These are phyloP conservation scores for Hylomyscus alleni DNA, from an alignment of 2,797 vertebrate species.

Conservation along the genomic window DNA sequence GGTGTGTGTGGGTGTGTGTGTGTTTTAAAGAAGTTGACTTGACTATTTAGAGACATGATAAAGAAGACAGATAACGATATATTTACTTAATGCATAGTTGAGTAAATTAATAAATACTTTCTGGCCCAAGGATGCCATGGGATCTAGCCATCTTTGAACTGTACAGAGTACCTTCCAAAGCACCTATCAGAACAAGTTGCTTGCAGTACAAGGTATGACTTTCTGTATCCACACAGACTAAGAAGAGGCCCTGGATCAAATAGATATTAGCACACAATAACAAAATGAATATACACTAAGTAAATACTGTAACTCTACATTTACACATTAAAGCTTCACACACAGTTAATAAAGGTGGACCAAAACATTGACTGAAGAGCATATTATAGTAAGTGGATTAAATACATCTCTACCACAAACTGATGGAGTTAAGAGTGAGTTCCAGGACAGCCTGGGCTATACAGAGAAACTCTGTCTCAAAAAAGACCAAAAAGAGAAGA, in stretches of 20 bases:
- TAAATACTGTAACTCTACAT: neutral
- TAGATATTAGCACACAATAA: neutral
- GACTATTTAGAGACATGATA: neutral
- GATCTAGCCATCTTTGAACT: neutral
- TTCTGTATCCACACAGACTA: neutral
- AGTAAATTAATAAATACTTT: no score
- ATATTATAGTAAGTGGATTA: neutral
- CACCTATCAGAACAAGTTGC: neutral
- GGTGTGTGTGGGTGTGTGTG: neutral
- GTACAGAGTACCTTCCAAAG: neutral
- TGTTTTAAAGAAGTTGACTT: neutral
- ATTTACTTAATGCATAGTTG: no score
- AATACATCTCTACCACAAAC: neutral
- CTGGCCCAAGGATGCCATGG: neutral
- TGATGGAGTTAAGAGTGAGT: neutral
- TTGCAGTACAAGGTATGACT: neutral
- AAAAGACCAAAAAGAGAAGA: no score
- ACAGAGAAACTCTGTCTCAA: no score
- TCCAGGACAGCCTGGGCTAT: no score
- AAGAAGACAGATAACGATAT: neutral
- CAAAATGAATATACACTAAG: neutral
- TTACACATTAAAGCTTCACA: neutral
- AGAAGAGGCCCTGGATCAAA: neutral
- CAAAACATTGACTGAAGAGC: neutral
- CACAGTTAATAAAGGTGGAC: neutral